phyloP scores from a whole-genome alignment of 2,113 vertebrate species.

The Leptodactylus fuscus region DNA sequence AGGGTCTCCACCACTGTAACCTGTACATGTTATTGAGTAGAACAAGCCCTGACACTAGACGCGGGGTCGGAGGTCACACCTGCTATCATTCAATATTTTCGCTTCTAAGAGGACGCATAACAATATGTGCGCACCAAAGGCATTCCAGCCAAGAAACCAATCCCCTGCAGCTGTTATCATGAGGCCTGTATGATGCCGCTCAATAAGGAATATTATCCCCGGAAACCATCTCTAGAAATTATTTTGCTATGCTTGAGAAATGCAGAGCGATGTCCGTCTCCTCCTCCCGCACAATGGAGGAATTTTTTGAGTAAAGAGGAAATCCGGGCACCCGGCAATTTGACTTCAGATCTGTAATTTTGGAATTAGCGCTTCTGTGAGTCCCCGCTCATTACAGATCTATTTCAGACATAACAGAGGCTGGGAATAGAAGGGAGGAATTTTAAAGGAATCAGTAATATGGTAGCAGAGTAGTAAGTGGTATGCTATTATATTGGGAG shows the following conservation, averaged over 20 bases:
- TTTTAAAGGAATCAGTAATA: background rate
- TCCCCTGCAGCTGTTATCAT: conserved; percentile 76
- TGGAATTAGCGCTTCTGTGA: conserved; percentile 45
- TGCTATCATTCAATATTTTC: conserved; percentile 76
- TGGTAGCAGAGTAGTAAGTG: background rate
- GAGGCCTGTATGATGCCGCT: conserved; percentile 74
- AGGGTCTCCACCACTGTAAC: background rate
- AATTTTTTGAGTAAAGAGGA: conserved; percentile 58
- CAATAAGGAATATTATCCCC: conserved; percentile 63
- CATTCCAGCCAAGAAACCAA: conserved; percentile 78
- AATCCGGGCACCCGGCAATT: conserved; percentile 60
- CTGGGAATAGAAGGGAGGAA: background rate
- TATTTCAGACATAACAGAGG: background rate
- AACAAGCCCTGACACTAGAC: conserved; percentile 58
- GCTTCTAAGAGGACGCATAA: conserved; percentile 70
- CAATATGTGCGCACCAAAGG: conserved; percentile 68
- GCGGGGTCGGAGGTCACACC: conserved; percentile 79
- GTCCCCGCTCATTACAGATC: background rate
- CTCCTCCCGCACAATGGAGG: conserved; percentile 59
- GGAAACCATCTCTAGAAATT: conserved; percentile 59
- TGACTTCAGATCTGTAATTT: conserved; percentile 64
- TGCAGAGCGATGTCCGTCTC: conserved; percentile 58
- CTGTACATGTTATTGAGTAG: conserved; percentile 55
- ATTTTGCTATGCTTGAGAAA: conserved; percentile 67
- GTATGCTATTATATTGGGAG: no score